Base-by-base conservation (phyloP, 2,797 vertebrate genomes). In the Columba guinea region DNA sequence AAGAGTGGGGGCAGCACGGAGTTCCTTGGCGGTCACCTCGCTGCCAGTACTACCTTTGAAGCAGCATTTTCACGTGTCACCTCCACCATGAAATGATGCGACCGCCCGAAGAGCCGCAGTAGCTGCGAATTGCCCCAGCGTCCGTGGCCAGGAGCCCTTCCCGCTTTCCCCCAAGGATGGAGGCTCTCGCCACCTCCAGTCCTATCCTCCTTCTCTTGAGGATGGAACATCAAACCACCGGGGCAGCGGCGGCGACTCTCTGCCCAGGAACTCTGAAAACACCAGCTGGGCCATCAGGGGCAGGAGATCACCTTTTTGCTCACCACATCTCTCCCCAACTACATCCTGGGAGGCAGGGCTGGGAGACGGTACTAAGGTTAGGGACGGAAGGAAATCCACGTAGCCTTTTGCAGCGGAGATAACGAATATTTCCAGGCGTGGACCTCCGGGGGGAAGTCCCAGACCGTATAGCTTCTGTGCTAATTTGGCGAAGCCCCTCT, bases 401-500 rank as follows among this genome's bases (percentile, higher is more conserved):
- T 9, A 74, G 52, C 62, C n/a, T 34, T 89, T 84, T 35, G 48
- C 78, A 20, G 71, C 5, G 26, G 46, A 78, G 60, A 68, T 70
- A 96, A 96, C 94, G 94, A 95, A 92, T 87, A 78, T 85, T 79
- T 74, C 68, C 75, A 55, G 68, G 62, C 53, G 37, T 12, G 58
- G 62, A 80, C 76, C 73, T 86, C 85, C 18, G n/a, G 46, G 49
- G 52, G 44, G 32, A 78, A 94, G 34, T 69, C 71, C 28, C 84
- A 49, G 63, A 13, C 67, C 26, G 30, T 11, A 79, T 2, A 39
- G 51, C 52, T 74, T 41, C 78, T 16, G 84, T 62, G 87, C 37
- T 70, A 73, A 93, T 92, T 89, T 63, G 78, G 63, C 76, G 87
- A 89, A 95, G 34, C 37, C 70, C 21, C 59, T 71, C 59, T 65